Evolutionary conservation across 2,113 vertebrate species (phyloP).

Genomic region (Brienomyrus longianalis): DNA sequence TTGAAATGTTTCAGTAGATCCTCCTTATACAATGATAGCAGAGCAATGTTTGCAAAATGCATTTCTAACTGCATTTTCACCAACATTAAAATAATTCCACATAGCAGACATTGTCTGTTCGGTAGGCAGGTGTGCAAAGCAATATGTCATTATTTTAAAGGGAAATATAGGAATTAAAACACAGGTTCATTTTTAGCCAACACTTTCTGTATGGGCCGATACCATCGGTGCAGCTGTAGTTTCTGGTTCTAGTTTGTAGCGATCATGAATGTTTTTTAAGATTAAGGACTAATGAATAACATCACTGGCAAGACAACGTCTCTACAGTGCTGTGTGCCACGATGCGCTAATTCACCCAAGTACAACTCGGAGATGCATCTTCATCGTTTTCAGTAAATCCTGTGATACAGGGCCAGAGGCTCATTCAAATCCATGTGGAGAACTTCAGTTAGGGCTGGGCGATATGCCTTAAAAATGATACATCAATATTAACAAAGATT

Average conservation of each 20-base stretch:
- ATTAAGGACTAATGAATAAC: background rate
- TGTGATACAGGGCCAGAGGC: no score
- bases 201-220: background rate
- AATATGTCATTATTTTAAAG: background rate
- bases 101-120: background rate
- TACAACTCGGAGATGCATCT: background rate
- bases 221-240: background rate
- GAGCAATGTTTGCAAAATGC: background rate
- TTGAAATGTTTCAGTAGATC: background rate
- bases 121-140: background rate
- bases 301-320: background rate
- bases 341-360: background rate
- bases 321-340: background rate
- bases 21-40: background rate
- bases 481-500: no score
- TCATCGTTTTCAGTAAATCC: background rate
- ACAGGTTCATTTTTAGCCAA: background rate
- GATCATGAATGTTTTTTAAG: background rate
- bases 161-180: background rate
- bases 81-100: background rate
- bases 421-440: background rate
- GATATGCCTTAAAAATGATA: no score
- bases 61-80: background rate
- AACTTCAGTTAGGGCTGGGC: no score
- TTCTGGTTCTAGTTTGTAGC: background rate